Evolutionary conservation across 2,113 vertebrate genomes (phyloP), one percentile per base, ranked within the genome.

Genomic region (Eubucco bourcierii): DNA sequence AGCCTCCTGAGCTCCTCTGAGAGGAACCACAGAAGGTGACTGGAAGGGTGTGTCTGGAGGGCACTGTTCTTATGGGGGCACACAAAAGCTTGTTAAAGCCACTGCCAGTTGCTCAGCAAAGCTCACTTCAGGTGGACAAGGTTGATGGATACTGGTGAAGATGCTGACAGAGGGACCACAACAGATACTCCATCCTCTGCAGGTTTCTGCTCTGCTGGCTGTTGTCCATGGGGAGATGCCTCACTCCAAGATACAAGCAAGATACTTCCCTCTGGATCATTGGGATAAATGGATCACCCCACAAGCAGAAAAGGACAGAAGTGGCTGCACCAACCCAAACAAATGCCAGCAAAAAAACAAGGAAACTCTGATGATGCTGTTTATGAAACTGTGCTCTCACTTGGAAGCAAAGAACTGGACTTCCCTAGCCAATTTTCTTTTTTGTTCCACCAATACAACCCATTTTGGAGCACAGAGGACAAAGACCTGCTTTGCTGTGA

Each of bases 181-280:
- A 9, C 39, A 56, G 39, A 58, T 39, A 28, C 39, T 59, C 33
- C 39, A 50, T 14, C 15, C 39, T 21, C 44, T 39, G 60, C n/a
- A 17, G 66, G 41, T n/a, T 50, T 39, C 75, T 41, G 60, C n/a
- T 37, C 44, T 10, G 61, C 46, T 1, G 7, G 55, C 53, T 37
- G 33, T 58, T 76, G 34, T 34, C 34, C 1, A 1, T 4, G 5
- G 13, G 50, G 70, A 41, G 6, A 63, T 16, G 70, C 33, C 34
- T 9, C 39, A 1, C 50, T 44, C n/a, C 37, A 39, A n/a, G n/a
- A n/a, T n/a, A n/a, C n/a, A n/a, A n/a, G 50, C 59, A 3, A 3
- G 12, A 8, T 14, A 0, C 29, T 17, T 33, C 17, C 25, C 7
- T 4, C 58, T 6, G 10, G 5, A 6, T 14, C 53, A 3, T 12